Base-by-base conservation (phyloP, 2,113 vertebrate species). In the Podarcis cretensis region DNA sequence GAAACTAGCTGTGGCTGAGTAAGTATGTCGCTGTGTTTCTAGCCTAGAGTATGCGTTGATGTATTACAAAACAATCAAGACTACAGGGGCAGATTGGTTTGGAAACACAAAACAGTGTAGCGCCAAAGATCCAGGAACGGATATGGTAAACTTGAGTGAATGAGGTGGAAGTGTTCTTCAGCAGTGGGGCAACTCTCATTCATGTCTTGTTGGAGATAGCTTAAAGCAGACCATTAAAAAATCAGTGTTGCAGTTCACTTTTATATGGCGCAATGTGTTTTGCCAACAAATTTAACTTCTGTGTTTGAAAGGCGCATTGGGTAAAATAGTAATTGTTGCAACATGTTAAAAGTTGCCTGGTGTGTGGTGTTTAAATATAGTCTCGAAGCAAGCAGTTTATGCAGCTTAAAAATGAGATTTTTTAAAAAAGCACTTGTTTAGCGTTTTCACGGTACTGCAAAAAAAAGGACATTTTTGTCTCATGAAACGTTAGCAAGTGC, bases 1-100 rank as follows among this genome's bases (percentile, higher is more conserved):
- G 3, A 98, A 98, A 93, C 91, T 96, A 92, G 93, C 97, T 81
- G 96, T 97, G 10, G 90, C 97, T 25, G 98, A 99, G 98, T 99
- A 90, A 98, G 98, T 98, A 83, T 63, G 65, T 89, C 68, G 35
- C 30, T 5, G 40, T 0, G 12, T 14, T 18, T 76, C 32, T 83
- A 48, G 77, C 40, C 77, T 66, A 35, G 23, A 27, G 1, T 30
- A 48, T 25, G 21, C 8, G 8, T 54, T 68, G 35, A 14, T 20
- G 1, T 66, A 66, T 25, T 21, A 32, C 35, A 66, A 14, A 82
- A 12, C 6, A 30, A 32, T 21, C 13, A 48, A 14, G 71, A 37
- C 35, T 75, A 54, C 30, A 65, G n/a, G n/a, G 30, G 65, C 7
- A 69, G 14, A 87, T 69, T n/a, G 74, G 12, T 54, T 79, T 79